phyloP scores from a whole-genome alignment of 2,888 invertebrate genomes.

The Zeuzera pyrina region DNA sequence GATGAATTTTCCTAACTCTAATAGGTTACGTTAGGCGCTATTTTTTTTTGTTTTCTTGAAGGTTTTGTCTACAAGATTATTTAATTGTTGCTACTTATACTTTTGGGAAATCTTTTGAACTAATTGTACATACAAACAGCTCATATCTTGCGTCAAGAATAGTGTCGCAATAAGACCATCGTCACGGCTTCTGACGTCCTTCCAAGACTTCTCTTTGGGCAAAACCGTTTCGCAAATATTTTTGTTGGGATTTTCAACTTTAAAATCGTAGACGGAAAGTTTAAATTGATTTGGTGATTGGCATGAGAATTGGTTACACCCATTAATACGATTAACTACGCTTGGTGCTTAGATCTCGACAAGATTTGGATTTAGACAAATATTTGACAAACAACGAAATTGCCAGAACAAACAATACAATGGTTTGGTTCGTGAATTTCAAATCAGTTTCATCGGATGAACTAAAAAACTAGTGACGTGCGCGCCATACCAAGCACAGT shows the following conservation, averaged over 20 bases:
- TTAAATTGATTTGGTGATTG: slow-evolving; percentile 17
- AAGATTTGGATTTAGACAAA: slow-evolving; percentile 26
- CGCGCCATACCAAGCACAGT: too few species aligned
- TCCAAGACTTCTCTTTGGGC: slow-evolving; percentile 31
- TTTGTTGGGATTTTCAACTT: slow-evolving; percentile 20
- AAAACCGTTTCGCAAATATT: slow-evolving; percentile 37
- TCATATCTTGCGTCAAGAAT: slow-evolving; percentile 15
- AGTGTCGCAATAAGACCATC: slow-evolving; percentile 37
- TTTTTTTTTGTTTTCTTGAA: too few species aligned
- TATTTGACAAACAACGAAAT: too few species aligned
- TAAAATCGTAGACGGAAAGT: slow-evolving; percentile 20
- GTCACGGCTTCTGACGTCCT: slow-evolving; percentile 49
- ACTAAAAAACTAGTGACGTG: too few species aligned
- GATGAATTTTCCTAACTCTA: too few species aligned
- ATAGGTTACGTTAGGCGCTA: too few species aligned
- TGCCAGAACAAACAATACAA: too few species aligned
- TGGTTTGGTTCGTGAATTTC: too few species aligned
- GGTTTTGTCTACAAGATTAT: too few species aligned
- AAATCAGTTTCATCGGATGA: too few species aligned
- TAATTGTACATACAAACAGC: slow-evolving; percentile 8
- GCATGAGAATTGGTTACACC: slow-evolving; percentile 30
- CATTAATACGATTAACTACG: slow-evolving; percentile 51
- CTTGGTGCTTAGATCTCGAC: slow-evolving; percentile 37
- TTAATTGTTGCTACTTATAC: too few species aligned
- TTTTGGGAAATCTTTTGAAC: too few species aligned